These are phyloP conservation scores for Cephalopholis sonnerati DNA, from an alignment of 2,113 vertebrate species.

Conservation along the genomic window DNA sequence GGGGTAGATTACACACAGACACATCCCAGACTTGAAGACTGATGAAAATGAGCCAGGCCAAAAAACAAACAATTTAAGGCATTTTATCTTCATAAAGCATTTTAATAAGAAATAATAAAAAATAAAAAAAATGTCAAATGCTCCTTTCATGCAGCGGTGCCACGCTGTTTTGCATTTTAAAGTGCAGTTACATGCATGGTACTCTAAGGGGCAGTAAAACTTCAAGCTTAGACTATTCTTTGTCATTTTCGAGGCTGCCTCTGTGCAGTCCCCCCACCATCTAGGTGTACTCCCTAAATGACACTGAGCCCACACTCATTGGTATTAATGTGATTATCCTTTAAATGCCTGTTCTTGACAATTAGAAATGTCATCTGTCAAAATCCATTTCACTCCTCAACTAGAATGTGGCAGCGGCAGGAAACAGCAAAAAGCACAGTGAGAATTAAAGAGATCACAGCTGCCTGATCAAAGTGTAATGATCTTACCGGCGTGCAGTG, in stretches of 20 bases:
- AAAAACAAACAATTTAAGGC: neutral
- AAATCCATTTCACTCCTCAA: slow-evolving; percentile 37
- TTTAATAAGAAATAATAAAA: neutral
- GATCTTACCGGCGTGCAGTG: slow-evolving; percentile 95
- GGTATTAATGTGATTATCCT: slow-evolving; percentile 48
- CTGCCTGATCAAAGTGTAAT: slow-evolving; percentile 21
- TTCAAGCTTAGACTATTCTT: slow-evolving; percentile 44
- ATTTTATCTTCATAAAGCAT: neutral
- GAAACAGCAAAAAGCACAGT: slow-evolving; percentile 2
- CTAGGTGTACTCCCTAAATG: slow-evolving; percentile 32
- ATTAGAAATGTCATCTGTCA: slow-evolving; percentile 63
- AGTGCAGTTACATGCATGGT: slow-evolving; percentile 56
- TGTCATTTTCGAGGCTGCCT: slow-evolving; percentile 31
- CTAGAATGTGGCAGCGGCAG: neutral
- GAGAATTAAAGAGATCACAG: slow-evolving; percentile 36
- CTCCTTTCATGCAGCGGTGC: too few species aligned
- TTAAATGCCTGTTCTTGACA: slow-evolving; percentile 42
- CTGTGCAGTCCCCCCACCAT: slow-evolving; percentile 8
- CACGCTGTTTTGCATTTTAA: neutral
- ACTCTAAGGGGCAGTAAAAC: slow-evolving; percentile 78
- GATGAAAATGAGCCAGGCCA: slow-evolving; percentile 1
- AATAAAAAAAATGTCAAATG: neutral
- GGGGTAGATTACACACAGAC: slow-evolving; percentile 14
- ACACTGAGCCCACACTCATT: slow-evolving; percentile 35
- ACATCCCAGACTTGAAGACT: neutral